phyloP scores from a whole-genome alignment of 2,113 vertebrate genomes.

The Columba livia region DNA sequence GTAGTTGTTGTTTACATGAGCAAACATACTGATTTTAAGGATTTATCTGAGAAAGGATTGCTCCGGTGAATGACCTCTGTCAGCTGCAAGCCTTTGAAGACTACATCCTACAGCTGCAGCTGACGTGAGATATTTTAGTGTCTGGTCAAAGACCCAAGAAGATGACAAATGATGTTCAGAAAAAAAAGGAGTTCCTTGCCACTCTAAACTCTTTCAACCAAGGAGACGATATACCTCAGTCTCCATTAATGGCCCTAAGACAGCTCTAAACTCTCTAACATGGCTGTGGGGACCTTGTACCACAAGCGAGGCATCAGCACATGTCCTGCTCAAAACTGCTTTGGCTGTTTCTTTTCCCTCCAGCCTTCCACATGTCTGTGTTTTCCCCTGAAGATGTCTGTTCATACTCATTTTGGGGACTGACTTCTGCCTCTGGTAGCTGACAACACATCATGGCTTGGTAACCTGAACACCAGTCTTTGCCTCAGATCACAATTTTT shows the following conservation, averaged over 20 bases:
- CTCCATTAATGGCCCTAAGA: neutral
- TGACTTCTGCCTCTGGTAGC: neutral
- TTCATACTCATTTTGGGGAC: neutral
- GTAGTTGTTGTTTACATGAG: neutral
- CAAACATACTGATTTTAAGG: neutral
- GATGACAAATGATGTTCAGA: neutral
- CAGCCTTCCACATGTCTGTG: neutral
- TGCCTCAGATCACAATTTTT: neutral
- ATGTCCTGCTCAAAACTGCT: neutral
- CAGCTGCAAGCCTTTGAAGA: neutral
- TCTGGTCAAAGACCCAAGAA: neutral
- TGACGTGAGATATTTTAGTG: neutral
- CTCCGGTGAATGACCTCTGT: neutral
- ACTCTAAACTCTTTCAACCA: neutral
- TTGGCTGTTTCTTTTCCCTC: neutral
- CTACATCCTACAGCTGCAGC: neutral
- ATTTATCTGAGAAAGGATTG: neutral
- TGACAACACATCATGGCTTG: neutral
- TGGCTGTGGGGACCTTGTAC: neutral
- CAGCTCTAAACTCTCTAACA: neutral
- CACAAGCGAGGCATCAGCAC: neutral
- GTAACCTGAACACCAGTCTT: neutral
- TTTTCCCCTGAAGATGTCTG: neutral
- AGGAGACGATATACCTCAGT: neutral
- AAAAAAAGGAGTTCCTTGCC: neutral